Evolutionary conservation across 2,113 vertebrate species (phyloP).

Genomic region (Perccottus glenii): DNA sequence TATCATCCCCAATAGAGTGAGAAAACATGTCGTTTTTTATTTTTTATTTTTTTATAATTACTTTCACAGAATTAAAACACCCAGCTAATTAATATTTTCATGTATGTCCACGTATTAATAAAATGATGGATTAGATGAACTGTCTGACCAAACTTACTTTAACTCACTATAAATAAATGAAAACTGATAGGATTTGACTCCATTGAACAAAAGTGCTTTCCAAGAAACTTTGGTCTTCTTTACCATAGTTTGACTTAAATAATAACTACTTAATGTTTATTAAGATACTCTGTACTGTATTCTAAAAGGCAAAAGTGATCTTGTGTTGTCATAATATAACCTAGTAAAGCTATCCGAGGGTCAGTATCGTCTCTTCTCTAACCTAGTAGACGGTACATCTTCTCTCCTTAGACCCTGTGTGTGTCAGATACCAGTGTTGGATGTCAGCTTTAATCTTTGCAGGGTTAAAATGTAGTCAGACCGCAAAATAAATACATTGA

Average conservation of each 20-base stretch:
- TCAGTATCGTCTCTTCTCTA: too few species aligned
- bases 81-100: slow-evolving; percentile 73
- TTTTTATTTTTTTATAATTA: slow-evolving; percentile 72
- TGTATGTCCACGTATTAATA: slow-evolving; percentile 44
- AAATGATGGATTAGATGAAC: slow-evolving; percentile 54
- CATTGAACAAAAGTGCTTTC: background rate
- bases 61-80: slow-evolving; percentile 65
- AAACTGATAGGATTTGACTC: slow-evolving; percentile 1
- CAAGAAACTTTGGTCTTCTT: slow-evolving; percentile 5
- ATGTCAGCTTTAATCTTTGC: too few species aligned
- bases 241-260: background rate
- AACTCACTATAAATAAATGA: slow-evolving; percentile 27
- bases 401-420: too few species aligned
- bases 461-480: too few species aligned
- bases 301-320: too few species aligned
- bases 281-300: too few species aligned
- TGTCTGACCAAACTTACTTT: slow-evolving; percentile 20
- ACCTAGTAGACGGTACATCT: too few species aligned
- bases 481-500: too few species aligned
- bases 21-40: slow-evolving; percentile 40
- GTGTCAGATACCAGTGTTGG: too few species aligned
- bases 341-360: too few species aligned
- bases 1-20: slow-evolving; percentile 64
- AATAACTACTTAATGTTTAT: background rate
- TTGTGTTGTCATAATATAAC: too few species aligned